Conservation (phyloP, 2,888 invertebrate species). For the Gandaritis pyraliata region DNA sequence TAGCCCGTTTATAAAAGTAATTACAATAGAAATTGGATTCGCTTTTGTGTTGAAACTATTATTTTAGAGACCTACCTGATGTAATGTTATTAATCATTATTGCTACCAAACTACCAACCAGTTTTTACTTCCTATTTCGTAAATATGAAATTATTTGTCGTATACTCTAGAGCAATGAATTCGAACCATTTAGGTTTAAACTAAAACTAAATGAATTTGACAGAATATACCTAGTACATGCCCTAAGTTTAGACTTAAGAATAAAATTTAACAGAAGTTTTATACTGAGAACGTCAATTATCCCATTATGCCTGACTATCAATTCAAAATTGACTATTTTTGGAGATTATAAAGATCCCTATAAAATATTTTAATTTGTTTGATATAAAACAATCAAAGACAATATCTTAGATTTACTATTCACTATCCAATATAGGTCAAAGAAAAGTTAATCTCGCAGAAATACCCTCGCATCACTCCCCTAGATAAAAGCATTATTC, state of each 20-base stretch:
- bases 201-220: too few relatives aligned
- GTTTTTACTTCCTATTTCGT: neutral
- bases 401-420: neutral
- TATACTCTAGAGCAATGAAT: neutral
- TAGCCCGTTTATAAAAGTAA: slow-evolving; percentile 67
- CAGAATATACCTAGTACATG: too few relatives aligned
- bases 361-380: too few relatives aligned
- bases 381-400: too few relatives aligned
- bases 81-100: slow-evolving; percentile 6
- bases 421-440: slow-evolving; percentile 5
- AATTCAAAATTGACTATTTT: too few relatives aligned
- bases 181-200: neutral
- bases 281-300: too few relatives aligned
- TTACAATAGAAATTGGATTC: slow-evolving; percentile 64
- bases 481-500: slow-evolving; percentile 61
- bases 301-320: too few relatives aligned
- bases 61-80: slow-evolving; percentile 27
- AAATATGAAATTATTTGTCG: neutral
- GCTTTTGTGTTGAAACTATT: slow-evolving; percentile 59
- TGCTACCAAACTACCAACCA: neutral
- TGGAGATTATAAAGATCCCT: too few relatives aligned
- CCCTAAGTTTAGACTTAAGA: too few relatives aligned
- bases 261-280: too few relatives aligned
- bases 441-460: slow-evolving; percentile 47
- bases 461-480: slow-evolving; percentile 56